Evolutionary conservation across 2,797 vertebrate species (phyloP), one percentile per base, ranked within the genome.

Genomic region (Girardinus metallicus): DNA sequence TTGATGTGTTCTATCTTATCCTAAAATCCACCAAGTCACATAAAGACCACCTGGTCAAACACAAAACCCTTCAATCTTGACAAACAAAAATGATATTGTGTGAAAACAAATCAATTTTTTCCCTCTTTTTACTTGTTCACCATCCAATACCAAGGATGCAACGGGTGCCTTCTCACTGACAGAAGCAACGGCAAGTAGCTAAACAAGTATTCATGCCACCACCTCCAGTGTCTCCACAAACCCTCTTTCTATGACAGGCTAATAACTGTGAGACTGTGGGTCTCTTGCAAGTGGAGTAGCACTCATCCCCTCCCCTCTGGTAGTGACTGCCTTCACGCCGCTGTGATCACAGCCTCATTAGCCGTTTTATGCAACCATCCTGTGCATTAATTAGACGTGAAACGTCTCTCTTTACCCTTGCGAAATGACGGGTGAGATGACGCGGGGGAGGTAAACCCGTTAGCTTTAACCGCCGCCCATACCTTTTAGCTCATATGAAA

Each of bases 301-400:
- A 53, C 81, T 77, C 79, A 5, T 9, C 84, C 81, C 64, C 85
- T 86, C 79, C 60, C 76, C n/a, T 80, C 26, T 64, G 74, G 43
- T 78, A 79, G 75, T 60, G 49, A 80, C 95, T 94, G 95, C 96
- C 96, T 97, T 97, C 96, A 97, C 96, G 95, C 95, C 94, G 94
- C 96, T 96, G 95, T 97, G 97, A 97, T 96, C 97, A 96, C 96
- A 96, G 95, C 94, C 97, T 98, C 97, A 97, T 98, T 98, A 98
- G 92, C 90, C 86, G 84, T 95, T 97, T 97, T 97, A 96, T 96
- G 96, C 97, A 97, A 97, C 93, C 95, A 95, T 96, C 93, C 93
- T 95, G 94, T 95, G 96, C 96, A 96, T 98, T 98, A 97, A 98
- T 99, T 97, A 97, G 96, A 97, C 95, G 95, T 95, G 96, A 96